These are phyloP conservation scores for Andrena haemorrhoa DNA, from an alignment of 2,888 invertebrate species.

Conservation along the genomic window DNA sequence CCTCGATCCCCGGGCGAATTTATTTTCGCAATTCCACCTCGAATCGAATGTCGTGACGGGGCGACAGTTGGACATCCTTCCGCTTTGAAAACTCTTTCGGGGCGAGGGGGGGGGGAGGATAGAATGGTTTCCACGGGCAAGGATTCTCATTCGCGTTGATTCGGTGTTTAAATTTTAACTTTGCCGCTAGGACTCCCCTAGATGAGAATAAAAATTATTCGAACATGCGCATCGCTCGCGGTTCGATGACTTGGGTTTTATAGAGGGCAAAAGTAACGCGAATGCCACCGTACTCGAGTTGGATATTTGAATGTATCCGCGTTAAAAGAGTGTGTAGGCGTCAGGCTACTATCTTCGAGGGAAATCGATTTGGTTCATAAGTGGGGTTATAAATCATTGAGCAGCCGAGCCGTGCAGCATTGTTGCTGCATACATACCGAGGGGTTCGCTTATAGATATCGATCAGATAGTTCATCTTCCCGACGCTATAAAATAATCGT, in stretches of 20 bases:
- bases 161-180: too few species aligned
- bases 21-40: conserved; percentile 51
- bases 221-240: too few species aligned
- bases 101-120: too few species aligned
- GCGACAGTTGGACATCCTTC: conserved; percentile 66
- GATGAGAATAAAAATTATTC: too few species aligned
- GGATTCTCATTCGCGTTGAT: too few species aligned
- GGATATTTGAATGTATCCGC: not conserved
- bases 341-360: conserved; percentile 37
- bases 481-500: conserved; percentile 40
- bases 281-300: not conserved
- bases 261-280: too few species aligned
- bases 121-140: too few species aligned
- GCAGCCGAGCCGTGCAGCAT: conserved; percentile 44
- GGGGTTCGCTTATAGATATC: conserved; percentile 56
- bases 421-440: conserved; percentile 40
- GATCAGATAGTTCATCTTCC: conserved; percentile 50
- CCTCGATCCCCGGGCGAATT: conserved; percentile 31
- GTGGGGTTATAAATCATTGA: conserved; percentile 65
- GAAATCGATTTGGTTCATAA: conserved; percentile 65
- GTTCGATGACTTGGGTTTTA: too few species aligned
- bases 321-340: conserved; percentile 46
- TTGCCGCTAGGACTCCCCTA: too few species aligned
- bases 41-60: conserved; percentile 63
- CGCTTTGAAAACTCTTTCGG: conserved; percentile 12